A percentile compares a stretch with the other conserved stretches of the same genome.
Conservation (phyloP, 1,140 invertebrate genomes). For the Bombus pascuorum region DNA sequence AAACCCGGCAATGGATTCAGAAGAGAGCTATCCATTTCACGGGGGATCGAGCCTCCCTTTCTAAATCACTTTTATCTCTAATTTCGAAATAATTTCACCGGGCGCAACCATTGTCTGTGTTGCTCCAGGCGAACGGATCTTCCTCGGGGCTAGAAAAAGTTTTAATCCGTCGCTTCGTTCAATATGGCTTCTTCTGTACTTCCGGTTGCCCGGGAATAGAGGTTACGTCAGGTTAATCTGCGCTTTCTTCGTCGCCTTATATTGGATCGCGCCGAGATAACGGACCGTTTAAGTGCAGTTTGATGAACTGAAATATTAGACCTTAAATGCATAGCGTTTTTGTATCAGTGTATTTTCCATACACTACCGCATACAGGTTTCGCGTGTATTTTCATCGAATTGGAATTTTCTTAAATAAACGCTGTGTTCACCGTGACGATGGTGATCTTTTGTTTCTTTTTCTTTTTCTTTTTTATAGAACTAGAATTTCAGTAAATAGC, state of each 20-base stretch:
- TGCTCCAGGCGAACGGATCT: neutral
- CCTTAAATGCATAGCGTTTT: too few relatives aligned
- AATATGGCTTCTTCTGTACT: neutral
- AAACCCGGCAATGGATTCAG: neutral
- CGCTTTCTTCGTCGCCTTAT: neutral
- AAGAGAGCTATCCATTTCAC: constrained; percentile 20
- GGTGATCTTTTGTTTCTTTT: too few relatives aligned
- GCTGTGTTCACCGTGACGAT: too few relatives aligned
- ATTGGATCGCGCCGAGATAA: neutral
- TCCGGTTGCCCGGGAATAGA: neutral
- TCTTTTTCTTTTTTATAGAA: too few relatives aligned
- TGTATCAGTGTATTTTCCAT: too few relatives aligned
- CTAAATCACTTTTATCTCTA: constrained; percentile 41
- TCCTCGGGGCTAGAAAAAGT: constrained; percentile 1
- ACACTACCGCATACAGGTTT: too few relatives aligned
- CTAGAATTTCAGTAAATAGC: too few relatives aligned
- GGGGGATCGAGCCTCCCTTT: constrained; percentile 14
- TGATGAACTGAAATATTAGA: too few relatives aligned
- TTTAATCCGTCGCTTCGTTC: constrained; percentile 9
- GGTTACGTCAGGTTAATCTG: neutral
- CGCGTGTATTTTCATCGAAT: too few relatives aligned
- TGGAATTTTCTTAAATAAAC: too few relatives aligned
- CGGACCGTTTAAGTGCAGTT: neutral
- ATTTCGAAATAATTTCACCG: constrained; percentile 28
- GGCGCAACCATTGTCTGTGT: too few relatives aligned